Conservation (phyloP, 2,888 invertebrate genomes). For the Tupiocoris notatus region DNA sequence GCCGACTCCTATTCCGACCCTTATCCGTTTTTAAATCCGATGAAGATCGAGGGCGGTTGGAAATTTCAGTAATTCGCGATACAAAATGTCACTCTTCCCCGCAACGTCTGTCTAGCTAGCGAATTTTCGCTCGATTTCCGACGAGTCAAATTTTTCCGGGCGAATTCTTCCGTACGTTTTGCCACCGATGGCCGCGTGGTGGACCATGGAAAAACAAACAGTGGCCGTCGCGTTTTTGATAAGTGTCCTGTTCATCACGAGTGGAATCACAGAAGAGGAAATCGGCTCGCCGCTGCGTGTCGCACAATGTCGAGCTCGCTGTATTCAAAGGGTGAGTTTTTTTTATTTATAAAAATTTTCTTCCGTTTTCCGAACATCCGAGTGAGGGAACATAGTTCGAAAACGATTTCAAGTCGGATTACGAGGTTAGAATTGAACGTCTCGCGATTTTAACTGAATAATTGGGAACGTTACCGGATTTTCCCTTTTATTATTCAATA, state of each 20-base stretch:
- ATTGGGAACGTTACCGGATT: too few relatives aligned
- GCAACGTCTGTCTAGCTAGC: not conserved
- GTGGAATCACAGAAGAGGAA: conserved; percentile 54
- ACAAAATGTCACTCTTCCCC: not conserved
- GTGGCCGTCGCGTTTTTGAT: conserved; percentile 29
- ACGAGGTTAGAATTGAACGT: too few relatives aligned
- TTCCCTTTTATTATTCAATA: too few relatives aligned
- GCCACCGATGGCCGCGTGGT: conserved; percentile 9
- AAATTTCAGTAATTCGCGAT: not conserved
- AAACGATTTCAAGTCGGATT: too few relatives aligned
- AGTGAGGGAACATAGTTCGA: too few relatives aligned
- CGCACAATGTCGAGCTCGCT: conserved; percentile 70
- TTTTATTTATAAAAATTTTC: not conserved
- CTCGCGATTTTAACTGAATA: too few relatives aligned
- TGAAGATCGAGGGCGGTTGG: too few relatives aligned
- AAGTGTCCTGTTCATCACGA: conserved; percentile 39
- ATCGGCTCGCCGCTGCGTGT: conserved; percentile 70
- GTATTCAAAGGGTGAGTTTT: conserved; percentile 66
- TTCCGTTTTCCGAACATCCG: not conserved
- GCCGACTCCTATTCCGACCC: too few relatives aligned
- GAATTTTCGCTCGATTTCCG: not conserved
- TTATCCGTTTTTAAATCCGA: too few relatives aligned
- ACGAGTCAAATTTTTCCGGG: not conserved
- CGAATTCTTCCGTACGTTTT: not conserved
- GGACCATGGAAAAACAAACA: conserved; percentile 35